Evolutionary conservation across 2,113 vertebrate species (phyloP), one percentile per base, ranked within the genome.

Genomic region (Hoplias malabaricus): DNA sequence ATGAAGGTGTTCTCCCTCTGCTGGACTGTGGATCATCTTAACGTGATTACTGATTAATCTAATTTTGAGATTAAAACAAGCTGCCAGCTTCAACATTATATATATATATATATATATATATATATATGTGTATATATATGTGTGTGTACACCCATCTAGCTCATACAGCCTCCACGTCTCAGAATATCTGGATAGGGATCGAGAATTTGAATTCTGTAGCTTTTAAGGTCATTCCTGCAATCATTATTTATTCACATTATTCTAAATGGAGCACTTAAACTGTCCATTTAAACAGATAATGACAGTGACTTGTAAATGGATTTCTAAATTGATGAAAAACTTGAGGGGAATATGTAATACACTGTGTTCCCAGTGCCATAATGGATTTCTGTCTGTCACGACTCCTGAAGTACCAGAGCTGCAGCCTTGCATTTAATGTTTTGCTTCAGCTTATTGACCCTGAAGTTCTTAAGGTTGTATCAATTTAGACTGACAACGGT

Each of bases 141-240:
- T n/a, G n/a, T n/a, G n/a, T 10, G 23, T 19, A 53, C 33, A 14
- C 10, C 27, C 19, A 1, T 36, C 31, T 36, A 8, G 36, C 34
- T 36, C 6, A 36, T 19, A 5, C 2, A 34, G 57, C 29, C 57
- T 62, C 36, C 21, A n/a, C 21, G 36, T 46, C 29, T 46, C 12
- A 53, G 63, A 68, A 77, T 25, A 27, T 73, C 23, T 31, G 12
- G 23, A 38, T 46, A 11, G 27, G 53, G 42, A 5, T 59, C n/a
- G n/a, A 61, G 42, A 74, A 79, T 53, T 23, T 21, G 59, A 63
- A 68, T 65, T n/a, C 16, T 2, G 59, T 48, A 12, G 0, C 42
- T 68, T 2, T 7, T 73, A 72, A 80, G 69, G 78, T 83, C 81
- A 62, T 12, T 72, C 62, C 34, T 48, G 31, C 11, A 1, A 29